Evolutionary conservation across 2,797 vertebrate genomes (phyloP).

Genomic region (Sebastes hubbsi): DNA sequence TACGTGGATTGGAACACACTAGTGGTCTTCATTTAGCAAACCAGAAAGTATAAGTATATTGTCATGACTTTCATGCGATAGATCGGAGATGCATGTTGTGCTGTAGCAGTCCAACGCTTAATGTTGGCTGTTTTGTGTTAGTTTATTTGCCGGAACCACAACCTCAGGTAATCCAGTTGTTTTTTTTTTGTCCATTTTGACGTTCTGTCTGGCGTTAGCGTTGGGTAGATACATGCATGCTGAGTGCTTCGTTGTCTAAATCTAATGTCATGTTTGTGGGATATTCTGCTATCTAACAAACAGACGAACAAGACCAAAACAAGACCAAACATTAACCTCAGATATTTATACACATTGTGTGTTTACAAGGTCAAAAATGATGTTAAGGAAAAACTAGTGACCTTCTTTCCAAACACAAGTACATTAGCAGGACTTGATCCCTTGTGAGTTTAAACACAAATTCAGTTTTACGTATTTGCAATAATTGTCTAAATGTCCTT

Average conservation of each 20-base stretch:
- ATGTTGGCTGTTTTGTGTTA: background rate
- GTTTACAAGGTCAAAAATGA: background rate
- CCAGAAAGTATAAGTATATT: background rate
- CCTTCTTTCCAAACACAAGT: background rate
- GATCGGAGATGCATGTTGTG: background rate
- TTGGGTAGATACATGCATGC: background rate
- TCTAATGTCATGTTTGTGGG: background rate
- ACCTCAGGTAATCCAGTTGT: fast-evolving
- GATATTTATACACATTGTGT: background rate
- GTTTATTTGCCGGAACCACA: background rate
- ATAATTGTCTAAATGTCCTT: constrained; percentile 23
- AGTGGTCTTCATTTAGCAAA: background rate
- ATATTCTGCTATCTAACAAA: background rate
- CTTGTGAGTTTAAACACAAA: background rate
- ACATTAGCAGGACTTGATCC: background rate
- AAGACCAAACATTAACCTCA: background rate
- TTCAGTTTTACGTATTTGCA: constrained; percentile 10
- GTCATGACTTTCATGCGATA: background rate
- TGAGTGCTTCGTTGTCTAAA: background rate
- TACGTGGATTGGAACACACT: too few relatives aligned
- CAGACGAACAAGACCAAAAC: background rate
- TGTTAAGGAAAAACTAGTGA: background rate
- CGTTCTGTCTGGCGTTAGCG: background rate
- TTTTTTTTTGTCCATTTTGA: background rate
- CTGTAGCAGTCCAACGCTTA: background rate